Evolutionary conservation across 2,797 vertebrate species (phyloP), one percentile per base, ranked within the genome.

Genomic region (Enteromius unitaeniatus): DNA sequence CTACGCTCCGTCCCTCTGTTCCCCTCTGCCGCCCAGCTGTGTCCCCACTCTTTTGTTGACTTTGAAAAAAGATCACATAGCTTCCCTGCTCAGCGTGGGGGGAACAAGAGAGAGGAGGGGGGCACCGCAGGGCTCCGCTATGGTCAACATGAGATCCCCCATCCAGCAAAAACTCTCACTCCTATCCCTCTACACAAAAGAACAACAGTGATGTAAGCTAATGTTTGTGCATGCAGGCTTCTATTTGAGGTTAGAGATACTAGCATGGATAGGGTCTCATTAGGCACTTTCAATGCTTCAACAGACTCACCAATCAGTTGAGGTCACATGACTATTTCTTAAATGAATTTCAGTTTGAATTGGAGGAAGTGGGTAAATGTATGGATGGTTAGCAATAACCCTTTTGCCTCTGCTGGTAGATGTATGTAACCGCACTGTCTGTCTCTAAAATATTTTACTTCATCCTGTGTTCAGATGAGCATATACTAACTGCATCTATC

Each of bases 31-130:
- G 86, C 88, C 93, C 93, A 93, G 92, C 93, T 95, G 93, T 92
- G 92, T 92, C 92, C 92, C 90, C 90, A 90, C 90, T 91, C 93
- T 89, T 87, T 88, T 93, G 94, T 93, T 95, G 93, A 95, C 91
- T 94, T 95, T 94, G 90, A 89, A 88, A 87, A 90, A 92, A 93
- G 94, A 95, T 95, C 94, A 95, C 93, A 95, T 93, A 93, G 91
- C 92, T 89, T 93, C 91, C 90, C 92, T 86, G 86, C 90, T 87
- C 91, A 90, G 91, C 86, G 87, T 84, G 74, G 64, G 84, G 79
- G 88, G 84, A 85, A 77, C 81, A 83, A 85, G 86, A 68, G 68
- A 79, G 64, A 31, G 74, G 75, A 82, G 84, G 88, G 87, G 85
- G 87, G 84, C 88, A 87, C 89, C 34, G 87, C 86, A 89, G 87